These are phyloP conservation scores for Lepidotrigona ventralis DNA, from an alignment of 1,140 invertebrate genomes.

Conservation along the genomic window DNA sequence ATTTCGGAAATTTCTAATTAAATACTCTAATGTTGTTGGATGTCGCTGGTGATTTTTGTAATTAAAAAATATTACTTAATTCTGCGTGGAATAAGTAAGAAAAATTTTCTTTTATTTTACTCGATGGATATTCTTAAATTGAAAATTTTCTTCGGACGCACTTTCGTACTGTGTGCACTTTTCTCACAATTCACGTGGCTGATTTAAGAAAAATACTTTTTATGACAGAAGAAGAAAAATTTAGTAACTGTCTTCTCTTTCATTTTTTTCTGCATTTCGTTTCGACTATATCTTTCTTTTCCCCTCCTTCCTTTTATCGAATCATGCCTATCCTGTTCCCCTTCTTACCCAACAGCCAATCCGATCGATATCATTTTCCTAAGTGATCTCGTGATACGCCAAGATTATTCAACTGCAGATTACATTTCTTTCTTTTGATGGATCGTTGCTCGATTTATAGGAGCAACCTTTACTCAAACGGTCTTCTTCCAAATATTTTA, in stretches of 20 bases:
- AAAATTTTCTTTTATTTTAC: no score
- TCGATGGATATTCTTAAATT: not conserved
- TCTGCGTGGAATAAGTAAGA: no score
- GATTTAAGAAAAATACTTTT: not conserved
- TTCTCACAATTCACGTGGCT: not conserved
- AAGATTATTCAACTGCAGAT: conserved; percentile 29
- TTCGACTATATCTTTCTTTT: not conserved
- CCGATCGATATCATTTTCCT: conserved; percentile 53
- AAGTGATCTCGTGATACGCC: conserved; percentile 35
- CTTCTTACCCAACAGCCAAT: conserved; percentile 1
- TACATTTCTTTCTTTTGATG: not conserved
- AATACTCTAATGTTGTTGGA: not conserved
- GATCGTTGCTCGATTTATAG: conserved; percentile 2
- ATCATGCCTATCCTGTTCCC: not conserved
- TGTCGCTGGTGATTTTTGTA: not conserved
- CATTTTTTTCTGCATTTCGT: conserved; percentile 12
- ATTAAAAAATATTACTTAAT: not conserved
- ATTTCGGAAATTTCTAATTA: not conserved
- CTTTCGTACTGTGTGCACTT: not conserved
- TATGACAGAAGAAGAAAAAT: no score
- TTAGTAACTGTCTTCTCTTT: not conserved
- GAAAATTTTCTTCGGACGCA: not conserved
- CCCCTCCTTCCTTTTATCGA: not conserved
- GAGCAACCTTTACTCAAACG: not conserved
- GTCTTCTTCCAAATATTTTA: not conserved